Base-by-base conservation (phyloP, 2,888 invertebrate species). In the Lasioglossum figueresi region DNA sequence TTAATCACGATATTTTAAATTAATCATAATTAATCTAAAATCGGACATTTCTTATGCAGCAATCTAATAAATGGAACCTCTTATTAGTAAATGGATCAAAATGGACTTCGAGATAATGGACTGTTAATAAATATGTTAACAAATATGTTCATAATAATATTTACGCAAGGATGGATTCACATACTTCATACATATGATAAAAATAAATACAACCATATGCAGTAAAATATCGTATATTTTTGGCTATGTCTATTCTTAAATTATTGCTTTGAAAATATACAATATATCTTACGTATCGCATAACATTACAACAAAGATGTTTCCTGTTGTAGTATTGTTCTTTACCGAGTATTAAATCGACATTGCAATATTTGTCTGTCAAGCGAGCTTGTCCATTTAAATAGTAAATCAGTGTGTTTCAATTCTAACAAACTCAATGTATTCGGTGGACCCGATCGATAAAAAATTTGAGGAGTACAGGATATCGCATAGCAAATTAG, bases 381-480 rank as follows among this genome's bases (percentile, higher is more conserved):
- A 74, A 75, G 27, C 45, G 2, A 45, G 75, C 63, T 59, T 75
- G 56, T 68, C 48, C 27, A 52, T 43, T n/a, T 66, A 63, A 73
- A 40, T 56, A 14, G 14, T 40, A 40, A 31, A 34, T 48, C 74
- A 59, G 19, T 40, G 10, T 31, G 16, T 31, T 31, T 16, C 63
- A 76, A 76, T n/a, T 71, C 23, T 80, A 48, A 12, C 52, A 52
- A 31, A 77, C 63, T 75, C 37, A 48, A 76, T 76, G 48, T 77
- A 27, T 78, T 72, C 43, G 43, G 56, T 37, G 37, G 73, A 12
- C 43, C 48, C 80, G 85, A 48, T 37, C 19, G 43, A 48, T 76
- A 48, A 31, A 79, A 76, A 77, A 70, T 82, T 63, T 75, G 63
- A 63, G 73, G 76, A 81, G 82, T 66, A 76, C 72, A 82, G 70